Conservation (phyloP, 2,113 vertebrate species). For the Spheniscus mendiculus region DNA sequence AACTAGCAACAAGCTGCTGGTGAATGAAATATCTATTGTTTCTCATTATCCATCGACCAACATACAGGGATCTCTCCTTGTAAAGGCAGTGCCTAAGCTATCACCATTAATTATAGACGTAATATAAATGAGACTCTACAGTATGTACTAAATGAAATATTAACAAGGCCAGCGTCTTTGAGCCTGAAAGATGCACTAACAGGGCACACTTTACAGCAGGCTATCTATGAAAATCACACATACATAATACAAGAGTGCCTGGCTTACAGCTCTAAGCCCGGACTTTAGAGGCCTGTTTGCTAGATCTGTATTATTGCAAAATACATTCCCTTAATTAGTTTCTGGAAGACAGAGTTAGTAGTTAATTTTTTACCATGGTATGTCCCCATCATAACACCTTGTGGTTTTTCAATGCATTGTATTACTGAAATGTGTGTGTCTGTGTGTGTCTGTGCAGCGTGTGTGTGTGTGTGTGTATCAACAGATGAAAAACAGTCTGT, state of each 20-base stretch:
- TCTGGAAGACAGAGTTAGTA: slow-evolving; percentile 59
- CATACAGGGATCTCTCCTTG: slow-evolving; percentile 78
- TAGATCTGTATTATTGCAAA: slow-evolving; percentile 68
- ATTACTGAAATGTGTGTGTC: not conserved
- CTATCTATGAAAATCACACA: slow-evolving; percentile 65
- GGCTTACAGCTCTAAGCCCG: slow-evolving; percentile 35
- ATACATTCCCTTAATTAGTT: slow-evolving; percentile 65
- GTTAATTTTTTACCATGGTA: slow-evolving; percentile 33
- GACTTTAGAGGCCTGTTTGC: slow-evolving; percentile 41
- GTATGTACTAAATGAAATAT: slow-evolving; percentile 84
- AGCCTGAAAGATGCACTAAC: slow-evolving; percentile 73
- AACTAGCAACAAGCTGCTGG: slow-evolving; percentile 88
- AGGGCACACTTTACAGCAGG: slow-evolving; percentile 64
- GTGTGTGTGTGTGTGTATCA: not conserved
- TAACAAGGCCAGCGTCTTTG: slow-evolving; percentile 78
- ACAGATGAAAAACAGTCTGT: not conserved
- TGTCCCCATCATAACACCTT: slow-evolving; percentile 42
- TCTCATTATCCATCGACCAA: slow-evolving; percentile 85
- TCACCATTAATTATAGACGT: slow-evolving; percentile 88
- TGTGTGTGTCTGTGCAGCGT: not conserved
- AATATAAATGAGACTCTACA: slow-evolving; percentile 84
- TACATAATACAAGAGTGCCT: slow-evolving; percentile 51
- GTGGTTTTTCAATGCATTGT: not conserved
- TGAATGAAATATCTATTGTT: slow-evolving; percentile 88
- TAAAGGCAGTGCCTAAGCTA: slow-evolving; percentile 83